phyloP scores from a whole-genome alignment of 1,140 invertebrate genomes.

The Paralvinella palmiformis region DNA sequence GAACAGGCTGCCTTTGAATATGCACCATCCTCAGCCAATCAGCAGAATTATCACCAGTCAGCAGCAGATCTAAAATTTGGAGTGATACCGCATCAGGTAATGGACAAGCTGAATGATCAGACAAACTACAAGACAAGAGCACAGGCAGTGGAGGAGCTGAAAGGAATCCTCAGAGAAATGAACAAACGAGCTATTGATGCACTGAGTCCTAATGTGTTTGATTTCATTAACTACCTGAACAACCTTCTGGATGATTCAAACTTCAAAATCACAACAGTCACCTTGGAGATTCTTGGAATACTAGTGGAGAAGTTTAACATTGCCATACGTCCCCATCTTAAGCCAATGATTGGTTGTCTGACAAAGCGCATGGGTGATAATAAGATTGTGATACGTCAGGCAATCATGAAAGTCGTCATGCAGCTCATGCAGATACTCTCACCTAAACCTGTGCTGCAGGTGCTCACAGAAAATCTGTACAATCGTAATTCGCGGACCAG shows the following conservation, averaged over 20 bases:
- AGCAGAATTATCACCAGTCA: neutral
- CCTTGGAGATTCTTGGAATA: constrained; percentile 55
- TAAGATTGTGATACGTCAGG: constrained; percentile 49
- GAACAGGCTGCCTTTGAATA: no score
- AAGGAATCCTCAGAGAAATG: constrained; percentile 34
- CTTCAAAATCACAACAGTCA: constrained; percentile 57
- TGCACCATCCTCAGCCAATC: neutral
- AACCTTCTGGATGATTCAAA: constrained; percentile 56
- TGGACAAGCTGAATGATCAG: constrained; percentile 44
- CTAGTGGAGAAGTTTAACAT: constrained; percentile 43
- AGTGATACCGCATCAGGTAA: constrained; percentile 45
- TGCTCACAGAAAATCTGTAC: constrained; percentile 58
- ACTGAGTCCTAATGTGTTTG: constrained; percentile 59
- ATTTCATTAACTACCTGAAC: constrained; percentile 59
- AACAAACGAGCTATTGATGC: constrained; percentile 30
- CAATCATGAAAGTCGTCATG: constrained; percentile 56
- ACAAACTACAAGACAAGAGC: constrained; percentile 43
- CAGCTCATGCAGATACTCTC: constrained; percentile 60
- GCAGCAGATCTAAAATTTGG: constrained; percentile 40
- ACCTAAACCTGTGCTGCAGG: constrained; percentile 59
- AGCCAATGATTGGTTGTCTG: constrained; percentile 49
- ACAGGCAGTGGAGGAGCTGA: constrained; percentile 46
- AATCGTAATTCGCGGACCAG: constrained; percentile 64
- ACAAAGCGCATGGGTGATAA: constrained; percentile 58
- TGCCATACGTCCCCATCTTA: constrained; percentile 42